Conservation (phyloP, 2,888 invertebrate genomes). For the Odontocolon sp. region DNA sequence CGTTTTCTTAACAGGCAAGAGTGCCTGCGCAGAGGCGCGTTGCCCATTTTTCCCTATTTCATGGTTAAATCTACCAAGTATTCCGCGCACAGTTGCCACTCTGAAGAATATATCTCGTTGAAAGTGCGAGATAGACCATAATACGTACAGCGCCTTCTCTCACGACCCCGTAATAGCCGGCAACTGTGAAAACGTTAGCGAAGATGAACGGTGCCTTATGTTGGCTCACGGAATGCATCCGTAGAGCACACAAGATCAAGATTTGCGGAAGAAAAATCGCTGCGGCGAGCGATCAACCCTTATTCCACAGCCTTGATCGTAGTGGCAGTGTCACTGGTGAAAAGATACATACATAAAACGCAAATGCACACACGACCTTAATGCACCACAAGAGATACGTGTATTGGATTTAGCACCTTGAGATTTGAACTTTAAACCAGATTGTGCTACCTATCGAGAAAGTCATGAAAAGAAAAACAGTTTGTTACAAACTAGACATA, state of each 20-base stretch:
- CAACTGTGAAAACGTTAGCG: constrained; percentile 36
- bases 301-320: constrained; percentile 10
- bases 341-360: constrained; percentile 14
- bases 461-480: neutral
- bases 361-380: neutral
- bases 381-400: constrained; percentile 4
- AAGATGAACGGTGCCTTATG: constrained; percentile 50
- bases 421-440: constrained; percentile 19
- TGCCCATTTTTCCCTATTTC: neutral
- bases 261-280: constrained; percentile 57
- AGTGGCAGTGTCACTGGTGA: neutral
- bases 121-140: constrained; percentile 17
- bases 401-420: neutral
- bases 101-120: constrained; percentile 41
- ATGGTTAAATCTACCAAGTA: neutral
- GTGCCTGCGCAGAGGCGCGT: no score
- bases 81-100: constrained; percentile 42
- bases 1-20: constrained; percentile 5
- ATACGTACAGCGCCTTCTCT: constrained; percentile 26
- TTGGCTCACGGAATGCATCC: constrained; percentile 50
- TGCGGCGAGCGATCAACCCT: constrained; percentile 40
- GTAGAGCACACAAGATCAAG: constrained; percentile 50
- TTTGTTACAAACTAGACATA: no score
- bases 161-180: constrained; percentile 1
- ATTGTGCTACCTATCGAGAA: neutral